Conservation (phyloP, 2,888 invertebrate species). For the Thyatira batis region DNA sequence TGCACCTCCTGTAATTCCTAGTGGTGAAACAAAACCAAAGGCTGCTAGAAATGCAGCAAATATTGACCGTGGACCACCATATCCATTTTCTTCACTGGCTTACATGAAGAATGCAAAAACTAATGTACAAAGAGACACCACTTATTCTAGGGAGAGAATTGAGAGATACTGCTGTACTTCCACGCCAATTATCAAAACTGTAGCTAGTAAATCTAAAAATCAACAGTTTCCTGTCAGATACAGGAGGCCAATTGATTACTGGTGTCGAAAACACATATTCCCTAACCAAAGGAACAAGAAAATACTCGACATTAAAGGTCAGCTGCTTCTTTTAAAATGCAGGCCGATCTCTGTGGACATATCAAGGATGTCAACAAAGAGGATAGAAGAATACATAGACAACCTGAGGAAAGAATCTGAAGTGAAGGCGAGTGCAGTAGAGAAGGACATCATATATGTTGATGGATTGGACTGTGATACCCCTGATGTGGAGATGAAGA, state of each 20-base stretch:
- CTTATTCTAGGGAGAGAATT: constrained; percentile 63
- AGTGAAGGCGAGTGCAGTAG: constrained; percentile 29
- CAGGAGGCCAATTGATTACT: constrained; percentile 72
- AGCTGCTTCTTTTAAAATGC: constrained; percentile 77
- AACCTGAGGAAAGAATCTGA: constrained; percentile 55
- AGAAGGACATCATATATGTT: constrained; percentile 74
- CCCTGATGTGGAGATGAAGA: constrained; percentile 47
- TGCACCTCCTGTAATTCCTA: constrained; percentile 20
- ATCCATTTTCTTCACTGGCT: constrained; percentile 76
- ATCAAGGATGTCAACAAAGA: constrained; percentile 63
- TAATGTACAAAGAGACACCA: constrained; percentile 55
- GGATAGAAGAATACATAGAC: constrained; percentile 69
- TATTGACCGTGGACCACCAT: constrained; percentile 69
- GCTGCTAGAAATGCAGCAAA: constrained; percentile 58
- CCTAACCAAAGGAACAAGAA: constrained; percentile 69
- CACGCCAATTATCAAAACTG: constrained; percentile 52
- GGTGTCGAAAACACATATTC: constrained; percentile 68
- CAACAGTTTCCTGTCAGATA: constrained; percentile 70
- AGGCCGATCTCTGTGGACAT: constrained; percentile 72
- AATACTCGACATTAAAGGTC: constrained; percentile 69
- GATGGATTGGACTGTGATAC: constrained; percentile 62
- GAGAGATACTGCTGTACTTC: constrained; percentile 72
- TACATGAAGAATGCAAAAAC: constrained; percentile 65
- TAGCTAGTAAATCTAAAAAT: constrained; percentile 64
- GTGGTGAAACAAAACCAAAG: constrained; percentile 49